phyloP scores from a whole-genome alignment of 1,140 invertebrate genomes.

The Conus betulinus region DNA sequence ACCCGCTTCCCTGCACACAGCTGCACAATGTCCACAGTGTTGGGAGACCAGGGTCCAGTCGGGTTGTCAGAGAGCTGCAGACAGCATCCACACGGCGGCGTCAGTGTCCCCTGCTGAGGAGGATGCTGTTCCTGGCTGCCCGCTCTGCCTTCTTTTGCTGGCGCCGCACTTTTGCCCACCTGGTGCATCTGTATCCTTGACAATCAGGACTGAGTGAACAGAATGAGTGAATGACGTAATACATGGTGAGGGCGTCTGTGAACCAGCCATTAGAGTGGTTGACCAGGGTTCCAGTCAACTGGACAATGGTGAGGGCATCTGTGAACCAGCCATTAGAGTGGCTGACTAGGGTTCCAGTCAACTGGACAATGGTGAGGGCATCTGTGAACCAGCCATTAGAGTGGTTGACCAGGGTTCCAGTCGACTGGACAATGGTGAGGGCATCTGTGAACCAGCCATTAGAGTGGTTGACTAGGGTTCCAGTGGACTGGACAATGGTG shows the following conservation, averaged over 20 bases:
- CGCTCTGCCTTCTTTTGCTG: not conserved
- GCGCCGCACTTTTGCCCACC: not conserved
- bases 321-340: no score
- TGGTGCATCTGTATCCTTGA: not conserved
- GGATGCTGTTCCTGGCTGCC: not conserved
- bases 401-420: no score
- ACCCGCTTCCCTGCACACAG: not conserved
- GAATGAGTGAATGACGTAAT: not conserved
- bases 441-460: no score
- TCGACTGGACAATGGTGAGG: no score
- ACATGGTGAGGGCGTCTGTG: not conserved
- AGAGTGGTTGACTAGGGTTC: no score
- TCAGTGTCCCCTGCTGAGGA: conserved; percentile 8
- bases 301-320: no score
- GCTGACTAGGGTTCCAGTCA: no score
- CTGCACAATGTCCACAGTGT: not conserved
- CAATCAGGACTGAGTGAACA: not conserved
- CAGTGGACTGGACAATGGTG: no score
- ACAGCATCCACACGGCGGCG: not conserved
- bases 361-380: no score
- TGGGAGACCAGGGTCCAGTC: not conserved
- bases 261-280: no score
- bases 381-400: no score
- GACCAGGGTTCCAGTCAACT: no score
- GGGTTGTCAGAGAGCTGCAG: conserved; percentile 9